These are phyloP conservation scores for Anoplolepis gracilipes DNA, from an alignment of 1,140 invertebrate genomes.

Conservation along the genomic window DNA sequence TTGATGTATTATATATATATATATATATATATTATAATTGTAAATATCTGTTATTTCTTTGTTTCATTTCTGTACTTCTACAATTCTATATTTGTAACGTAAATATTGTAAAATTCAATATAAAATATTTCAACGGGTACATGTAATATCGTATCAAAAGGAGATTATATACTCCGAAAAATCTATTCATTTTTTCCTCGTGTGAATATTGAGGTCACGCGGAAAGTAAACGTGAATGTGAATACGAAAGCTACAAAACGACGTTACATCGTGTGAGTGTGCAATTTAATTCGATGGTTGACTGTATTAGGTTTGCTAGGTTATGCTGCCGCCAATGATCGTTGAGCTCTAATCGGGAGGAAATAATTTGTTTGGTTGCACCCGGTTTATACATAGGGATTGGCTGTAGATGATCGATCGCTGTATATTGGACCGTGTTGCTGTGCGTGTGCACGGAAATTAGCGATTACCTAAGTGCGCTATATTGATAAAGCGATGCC, in stretches of 20 bases:
- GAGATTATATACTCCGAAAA: background rate
- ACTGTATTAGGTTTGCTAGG: constrained; percentile 33
- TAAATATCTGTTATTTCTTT: background rate
- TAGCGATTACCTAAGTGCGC: constrained; percentile 39
- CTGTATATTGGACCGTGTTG: constrained; percentile 48
- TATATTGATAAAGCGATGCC: constrained; percentile 32
- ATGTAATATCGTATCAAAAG: background rate
- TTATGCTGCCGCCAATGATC: constrained; percentile 45
- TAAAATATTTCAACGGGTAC: background rate
- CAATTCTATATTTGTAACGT: too few species aligned
- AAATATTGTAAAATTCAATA: background rate
- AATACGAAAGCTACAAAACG: background rate
- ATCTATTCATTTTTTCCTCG: background rate
- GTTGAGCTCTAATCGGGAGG: constrained; percentile 76
- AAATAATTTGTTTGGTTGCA: constrained; percentile 81
- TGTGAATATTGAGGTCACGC: background rate
- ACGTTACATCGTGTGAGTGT: constrained; percentile 31
- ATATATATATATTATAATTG: background rate
- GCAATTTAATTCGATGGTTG: constrained; percentile 65
- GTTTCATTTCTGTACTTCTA: background rate
- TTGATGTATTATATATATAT: background rate
- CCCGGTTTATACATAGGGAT: constrained; percentile 65
- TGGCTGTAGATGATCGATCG: constrained; percentile 78
- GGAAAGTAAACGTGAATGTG: constrained; percentile 51
- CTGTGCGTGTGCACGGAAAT: constrained; percentile 36